Percentiles rank a stretch among this genome's conserved stretches.
Evolutionary conservation across 2,113 vertebrate species (phyloP).

Genomic region (Bungarus multicinctus): DNA sequence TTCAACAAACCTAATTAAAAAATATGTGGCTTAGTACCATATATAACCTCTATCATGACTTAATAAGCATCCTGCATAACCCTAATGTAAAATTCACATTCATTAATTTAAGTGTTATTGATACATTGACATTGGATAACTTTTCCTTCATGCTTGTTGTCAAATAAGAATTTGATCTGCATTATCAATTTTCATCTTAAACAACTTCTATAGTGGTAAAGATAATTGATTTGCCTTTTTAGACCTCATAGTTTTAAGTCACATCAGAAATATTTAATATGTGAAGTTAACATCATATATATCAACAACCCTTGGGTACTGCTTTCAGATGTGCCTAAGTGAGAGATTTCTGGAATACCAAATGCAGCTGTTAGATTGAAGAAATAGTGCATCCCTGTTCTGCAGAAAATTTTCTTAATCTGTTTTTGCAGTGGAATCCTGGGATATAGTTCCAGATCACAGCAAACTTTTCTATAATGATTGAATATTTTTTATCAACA

Average conservation of each 20-base stretch:
- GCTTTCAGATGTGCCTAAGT: background rate
- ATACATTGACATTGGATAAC: background rate
- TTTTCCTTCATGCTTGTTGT: background rate
- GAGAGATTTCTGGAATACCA: background rate
- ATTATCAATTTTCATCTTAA: background rate
- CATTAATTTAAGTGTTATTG: background rate
- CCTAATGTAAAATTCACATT: background rate
- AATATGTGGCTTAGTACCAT: background rate
- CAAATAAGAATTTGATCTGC: background rate
- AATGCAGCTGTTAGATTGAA: background rate
- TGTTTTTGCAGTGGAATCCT: background rate
- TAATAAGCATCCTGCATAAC: background rate
- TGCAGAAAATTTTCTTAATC: background rate
- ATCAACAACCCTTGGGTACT: background rate
- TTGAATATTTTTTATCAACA: background rate
- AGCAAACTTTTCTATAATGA: background rate
- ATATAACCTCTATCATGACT: background rate
- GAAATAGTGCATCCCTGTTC: background rate
- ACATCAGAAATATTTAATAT: background rate
- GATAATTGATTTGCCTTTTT: background rate
- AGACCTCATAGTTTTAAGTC: background rate
- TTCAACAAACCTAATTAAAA: background rate
- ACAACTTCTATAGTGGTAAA: background rate
- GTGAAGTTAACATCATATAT: background rate
- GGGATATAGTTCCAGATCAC: background rate